Conservation (phyloP, 2,888 invertebrate species). For the Drosophila ezoana region DNA sequence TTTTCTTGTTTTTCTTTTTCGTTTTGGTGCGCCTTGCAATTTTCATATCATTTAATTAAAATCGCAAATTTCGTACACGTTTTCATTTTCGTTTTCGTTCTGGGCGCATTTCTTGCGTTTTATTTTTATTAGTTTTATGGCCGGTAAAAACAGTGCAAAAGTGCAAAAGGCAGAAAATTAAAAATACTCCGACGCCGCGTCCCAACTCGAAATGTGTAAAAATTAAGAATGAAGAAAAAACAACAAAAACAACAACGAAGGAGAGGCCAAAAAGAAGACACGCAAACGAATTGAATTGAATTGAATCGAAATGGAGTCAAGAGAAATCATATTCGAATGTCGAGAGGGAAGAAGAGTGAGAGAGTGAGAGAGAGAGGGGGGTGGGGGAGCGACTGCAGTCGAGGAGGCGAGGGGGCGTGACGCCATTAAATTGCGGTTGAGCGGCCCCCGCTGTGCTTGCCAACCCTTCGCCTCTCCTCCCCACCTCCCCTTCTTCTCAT, state of each 20-base stretch:
- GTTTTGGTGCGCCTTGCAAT: constrained; percentile 65
- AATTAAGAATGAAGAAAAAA: constrained; percentile 24
- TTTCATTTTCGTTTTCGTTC: constrained; percentile 75
- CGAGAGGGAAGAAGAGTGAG: no score
- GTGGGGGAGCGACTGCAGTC: neutral
- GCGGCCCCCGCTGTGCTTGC: constrained; percentile 32
- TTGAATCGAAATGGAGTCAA: constrained; percentile 40
- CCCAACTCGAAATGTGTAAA: constrained; percentile 43
- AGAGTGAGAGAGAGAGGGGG: neutral
- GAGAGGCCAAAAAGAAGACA: constrained; percentile 18
- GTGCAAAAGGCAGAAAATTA: constrained; percentile 80
- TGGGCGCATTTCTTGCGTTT: constrained; percentile 44
- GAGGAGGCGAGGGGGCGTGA: constrained; percentile 72
- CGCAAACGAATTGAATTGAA: constrained; percentile 53
- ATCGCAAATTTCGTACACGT: constrained; percentile 80
- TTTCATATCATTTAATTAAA: constrained; percentile 81
- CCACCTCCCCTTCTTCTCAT: no score
- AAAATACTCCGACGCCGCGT: constrained; percentile 70
- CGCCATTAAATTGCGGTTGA: constrained; percentile 73
- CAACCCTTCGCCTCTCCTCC: constrained; percentile 19
- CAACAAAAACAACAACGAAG: constrained; percentile 4
- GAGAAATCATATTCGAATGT: constrained; percentile 15
- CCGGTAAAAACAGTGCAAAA: constrained; percentile 62
- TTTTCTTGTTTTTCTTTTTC: constrained; percentile 40
- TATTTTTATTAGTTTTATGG: constrained; percentile 56